Conservation (phyloP, 2,113 vertebrate genomes). For the Glaucidium brasilianum region DNA sequence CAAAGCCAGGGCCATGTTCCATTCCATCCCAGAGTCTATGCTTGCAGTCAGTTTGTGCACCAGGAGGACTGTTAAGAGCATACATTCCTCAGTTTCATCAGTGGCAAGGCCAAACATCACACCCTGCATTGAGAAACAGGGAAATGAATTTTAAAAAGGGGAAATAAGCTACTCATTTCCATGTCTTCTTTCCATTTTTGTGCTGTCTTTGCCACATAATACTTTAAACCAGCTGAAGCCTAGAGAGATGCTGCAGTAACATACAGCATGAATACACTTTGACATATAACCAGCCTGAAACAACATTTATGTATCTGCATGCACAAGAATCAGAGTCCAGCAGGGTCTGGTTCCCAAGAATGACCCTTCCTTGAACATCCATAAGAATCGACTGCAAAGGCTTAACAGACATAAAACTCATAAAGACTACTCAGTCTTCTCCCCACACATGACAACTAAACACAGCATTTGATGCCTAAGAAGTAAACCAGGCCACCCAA, state of each 20-base stretch:
- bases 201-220: not conserved
- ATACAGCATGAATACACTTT: not conserved
- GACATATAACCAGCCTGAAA: not conserved
- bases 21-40: constrained; percentile 72
- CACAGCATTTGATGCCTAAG: not conserved
- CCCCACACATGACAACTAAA: not conserved
- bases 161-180: not conserved
- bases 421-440: not conserved
- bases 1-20: constrained; percentile 80
- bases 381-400: not conserved
- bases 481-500: not conserved
- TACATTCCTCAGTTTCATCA: constrained; percentile 82
- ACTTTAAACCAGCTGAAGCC: not conserved
- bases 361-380: not conserved
- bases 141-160: not conserved
- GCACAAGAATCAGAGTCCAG: not conserved
- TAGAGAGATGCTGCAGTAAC: not conserved
- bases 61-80: constrained; percentile 81
- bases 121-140: constrained; percentile 52
- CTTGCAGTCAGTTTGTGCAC: constrained; percentile 80
- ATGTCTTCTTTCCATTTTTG: not conserved
- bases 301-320: not conserved
- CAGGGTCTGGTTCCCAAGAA: not conserved
- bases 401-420: not conserved
- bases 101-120: constrained; percentile 86